Conservation (phyloP, 2,113 vertebrate species). For the Odocoileus hemionus region DNA sequence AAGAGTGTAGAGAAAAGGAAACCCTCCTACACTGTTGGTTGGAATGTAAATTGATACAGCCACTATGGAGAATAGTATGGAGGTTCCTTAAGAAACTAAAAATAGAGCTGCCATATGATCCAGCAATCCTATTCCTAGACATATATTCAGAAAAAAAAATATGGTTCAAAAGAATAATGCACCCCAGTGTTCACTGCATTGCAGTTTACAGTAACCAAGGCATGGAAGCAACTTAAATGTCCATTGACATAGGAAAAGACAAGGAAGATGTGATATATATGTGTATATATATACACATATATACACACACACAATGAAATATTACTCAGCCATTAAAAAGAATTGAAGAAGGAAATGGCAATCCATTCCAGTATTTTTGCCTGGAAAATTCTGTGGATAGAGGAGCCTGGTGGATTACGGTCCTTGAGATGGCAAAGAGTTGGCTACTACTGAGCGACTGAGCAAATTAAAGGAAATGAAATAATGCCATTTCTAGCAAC, state of each 20-base stretch:
- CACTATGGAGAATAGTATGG: not conserved
- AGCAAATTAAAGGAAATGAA: not conserved
- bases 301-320: not conserved
- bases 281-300: fast-evolving
- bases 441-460: fast-evolving
- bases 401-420: not conserved
- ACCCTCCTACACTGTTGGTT: not conserved
- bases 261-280: not conserved
- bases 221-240: not conserved
- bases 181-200: not conserved
- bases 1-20: not conserved
- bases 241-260: not conserved
- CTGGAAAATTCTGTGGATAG: not conserved
- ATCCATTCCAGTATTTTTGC: not conserved
- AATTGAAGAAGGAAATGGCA: not conserved
- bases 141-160: not conserved
- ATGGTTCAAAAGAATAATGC: not conserved
- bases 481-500: not conserved
- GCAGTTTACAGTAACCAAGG: not conserved
- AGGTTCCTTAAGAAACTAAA: not conserved
- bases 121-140: not conserved
- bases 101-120: not conserved
- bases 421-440: not conserved
- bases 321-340: not conserved
- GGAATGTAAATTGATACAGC: not conserved